A percentile compares a stretch with the other conserved stretches of the same genome.
Evolutionary conservation across 2,797 vertebrate genomes (phyloP).

Genomic region (Phataginus tetradactyla): DNA sequence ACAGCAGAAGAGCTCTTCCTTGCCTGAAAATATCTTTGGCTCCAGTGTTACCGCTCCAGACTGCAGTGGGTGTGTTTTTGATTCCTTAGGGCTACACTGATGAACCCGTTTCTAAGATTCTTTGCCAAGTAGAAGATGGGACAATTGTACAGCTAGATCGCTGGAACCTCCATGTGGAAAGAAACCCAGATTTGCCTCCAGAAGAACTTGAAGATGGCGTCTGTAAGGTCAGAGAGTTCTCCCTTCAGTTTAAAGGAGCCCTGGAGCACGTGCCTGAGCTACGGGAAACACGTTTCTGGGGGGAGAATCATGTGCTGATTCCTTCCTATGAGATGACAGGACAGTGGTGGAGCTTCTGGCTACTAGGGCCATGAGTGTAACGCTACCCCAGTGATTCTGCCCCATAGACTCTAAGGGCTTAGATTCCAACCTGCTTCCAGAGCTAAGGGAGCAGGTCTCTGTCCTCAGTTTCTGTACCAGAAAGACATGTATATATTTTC

Average conservation of each 20-base stretch:
- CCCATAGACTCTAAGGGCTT: background rate
- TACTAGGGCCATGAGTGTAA: background rate
- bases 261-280: background rate
- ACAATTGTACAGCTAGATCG: constrained; percentile 97
- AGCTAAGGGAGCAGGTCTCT: background rate
- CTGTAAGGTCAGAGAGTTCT: constrained; percentile 91
- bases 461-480: background rate
- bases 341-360: background rate
- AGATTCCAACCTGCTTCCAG: background rate
- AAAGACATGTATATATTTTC: background rate
- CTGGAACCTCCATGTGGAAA: constrained; percentile 97
- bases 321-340: background rate
- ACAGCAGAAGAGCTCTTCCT: background rate
- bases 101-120: constrained; percentile 97
- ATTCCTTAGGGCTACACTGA: constrained; percentile 95
- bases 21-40: background rate
- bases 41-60: background rate
- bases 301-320: background rate
- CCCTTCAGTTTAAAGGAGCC: background rate
- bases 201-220: constrained; percentile 94
- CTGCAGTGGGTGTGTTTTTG: background rate
- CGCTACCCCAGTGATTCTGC: no score
- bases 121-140: constrained; percentile 99
- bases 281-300: background rate
- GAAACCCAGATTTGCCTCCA: constrained; percentile 89